phyloP scores from a whole-genome alignment of 1,140 invertebrate genomes.

The Argopecten irradians region DNA sequence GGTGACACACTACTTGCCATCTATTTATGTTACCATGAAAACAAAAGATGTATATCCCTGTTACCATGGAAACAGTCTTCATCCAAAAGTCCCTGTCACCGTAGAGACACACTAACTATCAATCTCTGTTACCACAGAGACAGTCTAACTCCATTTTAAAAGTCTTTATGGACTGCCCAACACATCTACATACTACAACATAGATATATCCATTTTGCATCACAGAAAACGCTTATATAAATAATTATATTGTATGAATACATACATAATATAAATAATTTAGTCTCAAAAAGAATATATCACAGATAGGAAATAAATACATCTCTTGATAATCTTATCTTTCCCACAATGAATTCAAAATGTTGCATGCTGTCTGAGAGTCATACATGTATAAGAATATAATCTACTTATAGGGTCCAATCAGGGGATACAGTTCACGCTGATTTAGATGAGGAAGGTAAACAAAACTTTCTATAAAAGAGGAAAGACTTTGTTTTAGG shows the following conservation, averaged over 20 bases:
- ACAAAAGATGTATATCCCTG: too few species aligned
- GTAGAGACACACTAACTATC: not conserved
- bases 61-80: not conserved
- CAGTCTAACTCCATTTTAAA: too few species aligned
- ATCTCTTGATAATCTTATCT: not conserved
- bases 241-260: not conserved
- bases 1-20: too few species aligned
- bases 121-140: not conserved
- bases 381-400: too few species aligned
- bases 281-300: not conserved
- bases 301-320: not conserved
- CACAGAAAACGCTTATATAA: not conserved
- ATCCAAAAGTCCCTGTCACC: not conserved
- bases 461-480: too few species aligned
- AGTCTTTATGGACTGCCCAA: too few species aligned
- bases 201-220: not conserved
- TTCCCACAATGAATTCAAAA: not conserved
- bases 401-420: too few species aligned
- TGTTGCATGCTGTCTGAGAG: too few species aligned
- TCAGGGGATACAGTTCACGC: too few species aligned
- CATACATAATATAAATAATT: not conserved
- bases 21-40: too few species aligned
- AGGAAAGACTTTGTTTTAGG: too few species aligned
- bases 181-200: too few species aligned
- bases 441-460: not conserved